Evolutionary conservation across 2,113 vertebrate genomes (phyloP).

Genomic region (Myotis yumanensis): DNA sequence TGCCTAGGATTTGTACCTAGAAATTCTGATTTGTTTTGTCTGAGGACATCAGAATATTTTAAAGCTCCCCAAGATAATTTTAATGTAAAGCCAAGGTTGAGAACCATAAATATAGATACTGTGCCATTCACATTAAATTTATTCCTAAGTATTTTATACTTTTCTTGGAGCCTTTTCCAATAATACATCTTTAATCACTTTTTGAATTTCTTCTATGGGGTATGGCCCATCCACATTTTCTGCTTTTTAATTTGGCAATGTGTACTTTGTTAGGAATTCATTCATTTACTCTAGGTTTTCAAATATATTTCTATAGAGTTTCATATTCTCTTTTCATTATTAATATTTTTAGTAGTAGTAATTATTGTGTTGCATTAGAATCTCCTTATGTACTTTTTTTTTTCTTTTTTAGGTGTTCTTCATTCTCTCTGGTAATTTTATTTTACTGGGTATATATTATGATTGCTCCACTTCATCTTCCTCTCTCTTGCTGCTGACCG

Average conservation of each 20-base stretch:
- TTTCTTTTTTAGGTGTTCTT: background rate
- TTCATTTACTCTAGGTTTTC: background rate
- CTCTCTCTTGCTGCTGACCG: background rate
- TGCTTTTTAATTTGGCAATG: background rate
- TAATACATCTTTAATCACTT: background rate
- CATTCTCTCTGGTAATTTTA: background rate
- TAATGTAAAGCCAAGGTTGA: background rate
- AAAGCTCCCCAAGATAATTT: background rate
- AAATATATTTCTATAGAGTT: background rate
- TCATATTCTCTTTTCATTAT: background rate
- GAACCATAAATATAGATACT: background rate
- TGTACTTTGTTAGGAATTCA: background rate
- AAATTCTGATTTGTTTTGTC: background rate
- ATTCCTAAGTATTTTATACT: background rate
- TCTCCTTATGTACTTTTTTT: background rate
- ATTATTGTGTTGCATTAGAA: background rate
- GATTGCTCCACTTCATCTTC: background rate
- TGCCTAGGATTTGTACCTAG: background rate
- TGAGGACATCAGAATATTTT: background rate
- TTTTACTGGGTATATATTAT: background rate
- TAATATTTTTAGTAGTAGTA: background rate
- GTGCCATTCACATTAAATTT: background rate
- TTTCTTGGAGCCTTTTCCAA: background rate
- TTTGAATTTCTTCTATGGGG: background rate
- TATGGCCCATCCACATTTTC: background rate